Evolutionary conservation across 2,888 invertebrate species (phyloP).

Genomic region (Carpatolechia fugitivella): DNA sequence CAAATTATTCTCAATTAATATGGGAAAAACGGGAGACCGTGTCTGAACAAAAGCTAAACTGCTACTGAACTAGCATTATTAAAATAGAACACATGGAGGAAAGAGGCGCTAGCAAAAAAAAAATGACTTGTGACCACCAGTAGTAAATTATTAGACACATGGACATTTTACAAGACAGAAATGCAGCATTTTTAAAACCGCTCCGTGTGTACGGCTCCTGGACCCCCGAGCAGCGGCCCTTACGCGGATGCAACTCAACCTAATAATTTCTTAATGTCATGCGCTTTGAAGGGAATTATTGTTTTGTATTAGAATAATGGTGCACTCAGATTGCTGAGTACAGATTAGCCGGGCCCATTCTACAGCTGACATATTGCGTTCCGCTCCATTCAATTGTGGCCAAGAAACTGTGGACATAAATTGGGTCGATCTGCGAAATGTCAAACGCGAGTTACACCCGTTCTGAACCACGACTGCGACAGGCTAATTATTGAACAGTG

Average conservation of each 20-base stretch:
- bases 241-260: conserved; percentile 73
- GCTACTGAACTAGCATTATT: no score
- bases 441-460: conserved; percentile 26
- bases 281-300: conserved; percentile 74
- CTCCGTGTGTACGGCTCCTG: conserved; percentile 27
- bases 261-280: conserved; percentile 79
- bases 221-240: conserved; percentile 55
- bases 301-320: conserved; percentile 75
- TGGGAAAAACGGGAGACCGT: no score
- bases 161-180: no score
- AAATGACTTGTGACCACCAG: no score
- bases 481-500: conserved; percentile 41
- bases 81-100: no score
- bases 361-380: conserved; percentile 41
- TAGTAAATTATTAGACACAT: no score
- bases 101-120: no score
- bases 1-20: no score
- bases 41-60: no score
- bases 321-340: conserved; percentile 58
- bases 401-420: conserved; percentile 21
- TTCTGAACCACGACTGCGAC: conserved; percentile 40
- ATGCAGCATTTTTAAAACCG: neutral
- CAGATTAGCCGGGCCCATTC: conserved; percentile 52
- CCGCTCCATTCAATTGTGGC: conserved; percentile 36
- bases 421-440: conserved; percentile 38